These are phyloP conservation scores for Alexandromys fortis DNA, from an alignment of 2,113 vertebrate species.

Conservation along the genomic window DNA sequence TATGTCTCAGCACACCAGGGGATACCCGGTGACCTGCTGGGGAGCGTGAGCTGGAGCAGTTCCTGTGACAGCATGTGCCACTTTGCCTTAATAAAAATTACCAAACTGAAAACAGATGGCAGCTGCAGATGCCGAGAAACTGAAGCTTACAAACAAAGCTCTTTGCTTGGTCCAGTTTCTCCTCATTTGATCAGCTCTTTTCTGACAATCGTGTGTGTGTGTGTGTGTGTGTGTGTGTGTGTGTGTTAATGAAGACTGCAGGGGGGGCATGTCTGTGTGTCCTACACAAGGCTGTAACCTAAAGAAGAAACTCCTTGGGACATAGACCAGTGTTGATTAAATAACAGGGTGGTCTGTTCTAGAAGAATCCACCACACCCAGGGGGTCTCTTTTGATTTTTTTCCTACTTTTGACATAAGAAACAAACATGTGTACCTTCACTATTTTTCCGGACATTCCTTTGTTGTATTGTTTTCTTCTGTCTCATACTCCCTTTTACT, in stretches of 20 bases:
- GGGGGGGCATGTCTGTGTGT: slow-evolving; percentile 76
- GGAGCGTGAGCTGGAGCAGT: slow-evolving; percentile 78
- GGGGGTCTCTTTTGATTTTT: slow-evolving; percentile 80
- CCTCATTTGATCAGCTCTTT: not conserved
- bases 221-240: not conserved
- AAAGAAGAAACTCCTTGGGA: slow-evolving; percentile 67
- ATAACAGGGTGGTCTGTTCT: slow-evolving; percentile 77
- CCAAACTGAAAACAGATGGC: slow-evolving; percentile 89
- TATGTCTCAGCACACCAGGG: slow-evolving; percentile 63
- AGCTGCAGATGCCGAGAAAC: slow-evolving; percentile 84
- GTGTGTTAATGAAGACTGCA: slow-evolving; percentile 66
- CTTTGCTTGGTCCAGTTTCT: slow-evolving; percentile 69
- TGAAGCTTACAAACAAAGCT: slow-evolving; percentile 84
- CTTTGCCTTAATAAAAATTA: slow-evolving; percentile 84
- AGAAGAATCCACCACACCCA: slow-evolving; percentile 68
- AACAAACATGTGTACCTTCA: slow-evolving; percentile 68
- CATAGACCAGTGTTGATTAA: slow-evolving; percentile 70
- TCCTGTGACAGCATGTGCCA: slow-evolving; percentile 86
- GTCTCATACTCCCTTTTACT: not conserved
- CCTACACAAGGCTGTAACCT: slow-evolving; percentile 69
- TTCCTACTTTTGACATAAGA: slow-evolving; percentile 80
- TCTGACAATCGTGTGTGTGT: not conserved
- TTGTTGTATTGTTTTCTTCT: not conserved
- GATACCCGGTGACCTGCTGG: slow-evolving; percentile 77
- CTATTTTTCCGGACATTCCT: slow-evolving; percentile 55